Evolutionary conservation across 2,888 invertebrate species (phyloP).

Genomic region (Orgyia antiqua): DNA sequence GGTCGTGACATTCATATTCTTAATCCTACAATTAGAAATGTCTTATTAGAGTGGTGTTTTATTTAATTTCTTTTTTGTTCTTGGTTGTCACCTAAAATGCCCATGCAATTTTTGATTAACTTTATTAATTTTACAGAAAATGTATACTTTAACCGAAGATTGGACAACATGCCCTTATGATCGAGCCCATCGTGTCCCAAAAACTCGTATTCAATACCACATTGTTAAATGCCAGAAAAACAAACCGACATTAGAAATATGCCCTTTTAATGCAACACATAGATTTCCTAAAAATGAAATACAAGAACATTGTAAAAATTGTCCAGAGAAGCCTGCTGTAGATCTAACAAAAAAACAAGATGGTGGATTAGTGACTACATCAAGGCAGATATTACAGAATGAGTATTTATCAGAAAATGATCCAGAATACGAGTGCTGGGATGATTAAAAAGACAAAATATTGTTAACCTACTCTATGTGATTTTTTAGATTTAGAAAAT

Average conservation of each 20-base stretch:
- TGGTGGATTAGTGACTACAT: conserved; percentile 14
- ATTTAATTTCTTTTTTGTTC: no score
- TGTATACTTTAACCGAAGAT: conserved; percentile 31
- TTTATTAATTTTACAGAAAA: no score
- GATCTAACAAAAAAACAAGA: background rate
- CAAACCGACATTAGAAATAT: conserved; percentile 56
- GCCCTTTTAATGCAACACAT: conserved; percentile 78
- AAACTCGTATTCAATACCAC: conserved; percentile 72
- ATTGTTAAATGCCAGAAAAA: conserved; percentile 73
- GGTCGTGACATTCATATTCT: no score
- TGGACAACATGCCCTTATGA: conserved; percentile 77
- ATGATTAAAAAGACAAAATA: conserved; percentile 29
- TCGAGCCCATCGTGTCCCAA: conserved; percentile 61
- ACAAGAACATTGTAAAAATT: conserved; percentile 6
- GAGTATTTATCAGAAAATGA: conserved; percentile 37
- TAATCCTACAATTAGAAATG: no score
- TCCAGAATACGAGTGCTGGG: conserved; percentile 47
- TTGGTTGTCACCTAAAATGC: no score
- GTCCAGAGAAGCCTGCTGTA: conserved; percentile 1
- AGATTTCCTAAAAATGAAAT: conserved; percentile 39
- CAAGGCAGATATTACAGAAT: conserved; percentile 28
- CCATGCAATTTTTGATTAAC: no score
- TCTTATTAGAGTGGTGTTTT: no score
- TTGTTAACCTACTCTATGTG: background rate
- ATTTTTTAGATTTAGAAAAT: no score